Evolutionary conservation across 2,888 invertebrate genomes (phyloP), one percentile per base, ranked within the genome.

Genomic region (Scrobipalpa atriplicella): DNA sequence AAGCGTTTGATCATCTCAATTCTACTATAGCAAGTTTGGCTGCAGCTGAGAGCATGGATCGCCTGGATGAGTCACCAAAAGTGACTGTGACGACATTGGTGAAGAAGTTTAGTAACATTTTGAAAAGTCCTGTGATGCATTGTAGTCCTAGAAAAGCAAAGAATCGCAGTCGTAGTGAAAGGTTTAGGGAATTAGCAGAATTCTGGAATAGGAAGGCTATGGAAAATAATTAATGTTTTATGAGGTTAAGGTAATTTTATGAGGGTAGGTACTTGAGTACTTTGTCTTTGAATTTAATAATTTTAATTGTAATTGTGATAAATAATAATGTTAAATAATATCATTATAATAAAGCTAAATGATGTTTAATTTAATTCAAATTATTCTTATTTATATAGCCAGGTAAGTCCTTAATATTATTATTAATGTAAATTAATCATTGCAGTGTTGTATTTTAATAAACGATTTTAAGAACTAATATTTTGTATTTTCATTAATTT

Each of bases 71-170:
- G 18, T 16, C 21, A 13, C n/a, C 21, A 6, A 64, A 39, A 75
- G 76, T 62, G 84, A 83, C 92, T 0, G 91, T 92, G 68, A 90
- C 91, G 0, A 85, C 86, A 0, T 72, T 92, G 1, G 92, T 92
- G 64, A 86, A 75, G 69, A 90, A 83, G 68, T 92, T 89, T 41
- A 89, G 84, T 67, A 78, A 72, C 1, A 79, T 89, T 5, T 65
- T 91, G 56, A 83, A 80, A 2, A 86, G 75, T 66, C 86, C 89
- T 10, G 72, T 69, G 0, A 73, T 84, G 1, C 79, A 79, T 16
- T 84, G 80, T 41, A 85, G 75, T 68, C 84, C 88, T 0, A 78
- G 86, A 52, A 81, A 84, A 39, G 78, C 83, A 61, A 78, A 82
- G 9, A 74, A 84, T 73, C 84, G 90, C 60, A n/a, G n/a, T 47